Evolutionary conservation across 1,140 invertebrate genomes (phyloP).

Genomic region (Cotesia typhae): DNA sequence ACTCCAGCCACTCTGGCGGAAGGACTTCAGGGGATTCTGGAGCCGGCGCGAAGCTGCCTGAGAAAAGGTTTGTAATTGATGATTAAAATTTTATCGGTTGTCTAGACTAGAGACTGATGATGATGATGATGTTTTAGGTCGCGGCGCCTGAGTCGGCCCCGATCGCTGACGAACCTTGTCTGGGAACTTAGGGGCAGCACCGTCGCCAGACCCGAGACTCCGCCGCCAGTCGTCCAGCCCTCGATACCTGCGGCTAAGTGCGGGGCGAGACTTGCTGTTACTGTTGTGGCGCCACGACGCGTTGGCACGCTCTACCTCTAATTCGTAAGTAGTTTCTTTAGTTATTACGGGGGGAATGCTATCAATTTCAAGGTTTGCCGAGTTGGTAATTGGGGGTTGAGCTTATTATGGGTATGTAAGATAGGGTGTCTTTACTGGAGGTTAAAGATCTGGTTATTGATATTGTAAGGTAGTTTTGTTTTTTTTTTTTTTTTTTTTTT

Average conservation of each 20-base stretch:
- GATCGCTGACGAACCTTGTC: slow-evolving; percentile 86
- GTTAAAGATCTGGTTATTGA: no score
- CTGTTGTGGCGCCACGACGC: slow-evolving; percentile 62
- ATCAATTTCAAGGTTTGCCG: no score
- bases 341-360: no score
- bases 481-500: no score
- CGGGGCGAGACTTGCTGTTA: slow-evolving; percentile 62
- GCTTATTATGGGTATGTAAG: no score
- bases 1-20: slow-evolving; percentile 88
- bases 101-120: no score
- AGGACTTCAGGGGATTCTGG: slow-evolving; percentile 85
- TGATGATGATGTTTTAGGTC: slow-evolving; percentile 58
- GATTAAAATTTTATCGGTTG: background rate
- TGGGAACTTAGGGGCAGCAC: slow-evolving; percentile 77
- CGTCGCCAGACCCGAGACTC: slow-evolving; percentile 64
- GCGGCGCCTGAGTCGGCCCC: slow-evolving; percentile 77
- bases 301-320: slow-evolving; percentile 67
- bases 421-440: no score
- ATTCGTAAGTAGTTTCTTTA: slow-evolving; percentile 52
- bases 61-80: slow-evolving; percentile 71
- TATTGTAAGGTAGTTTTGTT: no score
- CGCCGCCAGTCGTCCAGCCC: slow-evolving; percentile 59
- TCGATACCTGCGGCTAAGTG: slow-evolving; percentile 60
- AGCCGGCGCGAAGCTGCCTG: slow-evolving; percentile 79
- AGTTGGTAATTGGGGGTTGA: no score